phyloP scores from a whole-genome alignment of 2,888 invertebrate species.

The Calliphora vomitoria region DNA sequence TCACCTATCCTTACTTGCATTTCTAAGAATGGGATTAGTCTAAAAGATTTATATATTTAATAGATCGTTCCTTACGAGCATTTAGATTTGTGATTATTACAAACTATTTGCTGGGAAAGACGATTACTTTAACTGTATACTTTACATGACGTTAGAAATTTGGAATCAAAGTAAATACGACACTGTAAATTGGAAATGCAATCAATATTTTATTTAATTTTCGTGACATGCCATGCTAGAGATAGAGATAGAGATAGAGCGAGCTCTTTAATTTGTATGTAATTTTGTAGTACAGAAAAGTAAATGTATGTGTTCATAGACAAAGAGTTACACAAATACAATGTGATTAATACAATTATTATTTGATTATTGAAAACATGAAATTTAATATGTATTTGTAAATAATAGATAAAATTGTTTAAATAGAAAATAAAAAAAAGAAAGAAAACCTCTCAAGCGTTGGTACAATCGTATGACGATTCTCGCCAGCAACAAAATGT shows the following conservation, averaged over 20 bases:
- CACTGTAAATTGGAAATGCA: slow-evolving; percentile 32
- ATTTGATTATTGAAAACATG: slow-evolving; percentile 36
- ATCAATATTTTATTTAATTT: background rate
- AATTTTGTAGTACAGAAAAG: slow-evolving; percentile 27
- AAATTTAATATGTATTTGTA: slow-evolving; percentile 5
- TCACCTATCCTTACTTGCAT: no score
- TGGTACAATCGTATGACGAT: slow-evolving; percentile 93
- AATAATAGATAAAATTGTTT: slow-evolving; percentile 12
- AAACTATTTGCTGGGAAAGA: no score
- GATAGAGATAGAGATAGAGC: slow-evolving; percentile 15
- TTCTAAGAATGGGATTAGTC: no score
- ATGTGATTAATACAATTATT: slow-evolving; percentile 47
- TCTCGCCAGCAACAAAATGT: slow-evolving; percentile 99
- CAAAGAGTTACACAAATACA: slow-evolving; percentile 27
- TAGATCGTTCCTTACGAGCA: no score
- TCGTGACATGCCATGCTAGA: slow-evolving; percentile 36
- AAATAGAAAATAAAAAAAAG: slow-evolving; percentile 44
- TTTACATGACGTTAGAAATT: no score
- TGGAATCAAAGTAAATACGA: slow-evolving; percentile 19
- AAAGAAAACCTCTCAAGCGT: slow-evolving; percentile 88
- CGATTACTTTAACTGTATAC: no score
- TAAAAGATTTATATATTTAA: no score
- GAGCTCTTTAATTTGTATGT: background rate
- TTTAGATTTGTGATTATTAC: no score
- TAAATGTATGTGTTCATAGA: slow-evolving; percentile 46